Evolutionary conservation across 1,140 invertebrate species (phyloP).

Genomic region (Bombus difficillimus): DNA sequence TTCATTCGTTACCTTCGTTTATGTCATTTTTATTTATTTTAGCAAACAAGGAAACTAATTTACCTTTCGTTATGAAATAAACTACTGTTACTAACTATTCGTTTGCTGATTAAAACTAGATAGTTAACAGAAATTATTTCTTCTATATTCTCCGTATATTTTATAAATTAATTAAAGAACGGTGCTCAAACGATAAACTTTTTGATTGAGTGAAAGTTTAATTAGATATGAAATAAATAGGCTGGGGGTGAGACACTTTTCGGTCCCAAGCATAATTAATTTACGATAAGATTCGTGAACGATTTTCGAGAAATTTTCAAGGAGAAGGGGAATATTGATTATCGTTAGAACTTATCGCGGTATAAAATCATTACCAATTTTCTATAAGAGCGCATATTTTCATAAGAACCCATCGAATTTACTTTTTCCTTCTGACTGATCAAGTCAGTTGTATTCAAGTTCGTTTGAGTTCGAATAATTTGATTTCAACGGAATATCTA

Average conservation of each 20-base stretch:
- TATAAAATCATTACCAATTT: neutral
- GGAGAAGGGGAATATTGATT: no score
- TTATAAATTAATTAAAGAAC: constrained; percentile 19
- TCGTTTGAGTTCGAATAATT: no score
- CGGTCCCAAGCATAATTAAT: neutral
- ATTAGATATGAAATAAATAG: constrained; percentile 30
- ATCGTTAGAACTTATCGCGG: neutral
- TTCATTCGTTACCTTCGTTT: no score
- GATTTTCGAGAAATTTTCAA: neutral
- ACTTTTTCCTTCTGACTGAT: no score
- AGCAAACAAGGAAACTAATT: neutral
- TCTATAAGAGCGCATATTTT: neutral
- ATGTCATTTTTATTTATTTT: no score
- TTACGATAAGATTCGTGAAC: neutral
- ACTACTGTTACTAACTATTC: neutral
- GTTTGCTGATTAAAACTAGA: constrained; percentile 13
- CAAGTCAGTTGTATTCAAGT: no score
- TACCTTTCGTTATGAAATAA: neutral
- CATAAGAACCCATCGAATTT: no score
- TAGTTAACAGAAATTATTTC: neutral
- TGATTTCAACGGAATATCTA: no score
- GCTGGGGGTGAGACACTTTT: neutral
- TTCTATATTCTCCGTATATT: neutral
- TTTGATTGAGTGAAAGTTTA: constrained; percentile 28
- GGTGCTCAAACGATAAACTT: constrained; percentile 5